Evolutionary conservation across 1,140 invertebrate genomes (phyloP).

Genomic region (Rhagoletis zephyria): DNA sequence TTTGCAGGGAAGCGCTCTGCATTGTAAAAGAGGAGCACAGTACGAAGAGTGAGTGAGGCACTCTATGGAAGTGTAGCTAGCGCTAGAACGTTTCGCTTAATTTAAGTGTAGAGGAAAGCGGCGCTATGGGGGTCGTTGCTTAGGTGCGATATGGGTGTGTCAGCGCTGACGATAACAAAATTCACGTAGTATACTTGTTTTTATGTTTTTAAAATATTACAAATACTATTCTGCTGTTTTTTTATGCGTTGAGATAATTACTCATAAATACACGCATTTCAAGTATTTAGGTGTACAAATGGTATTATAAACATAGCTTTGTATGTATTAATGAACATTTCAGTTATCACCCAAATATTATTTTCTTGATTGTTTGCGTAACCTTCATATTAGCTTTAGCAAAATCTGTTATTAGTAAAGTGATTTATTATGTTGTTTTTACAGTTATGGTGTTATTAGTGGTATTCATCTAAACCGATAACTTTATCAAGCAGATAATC

Average conservation of each 20-base stretch:
- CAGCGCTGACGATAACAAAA: neutral
- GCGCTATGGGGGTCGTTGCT: neutral
- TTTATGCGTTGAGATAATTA: neutral
- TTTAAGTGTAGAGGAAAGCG: no score
- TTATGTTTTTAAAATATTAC: neutral
- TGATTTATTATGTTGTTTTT: slow-evolving; percentile 23
- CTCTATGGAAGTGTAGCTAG: neutral
- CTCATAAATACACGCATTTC: neutral
- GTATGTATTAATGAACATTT: neutral
- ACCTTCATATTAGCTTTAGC: neutral
- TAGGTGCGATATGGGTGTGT: slow-evolving; percentile 5
- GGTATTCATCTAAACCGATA: no score
- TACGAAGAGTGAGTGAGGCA: neutral
- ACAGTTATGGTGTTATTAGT: neutral
- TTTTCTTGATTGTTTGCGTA: neutral
- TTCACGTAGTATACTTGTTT: neutral
- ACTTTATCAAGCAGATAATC: no score
- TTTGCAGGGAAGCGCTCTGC: no score
- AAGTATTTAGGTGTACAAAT: neutral
- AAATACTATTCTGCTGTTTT: neutral
- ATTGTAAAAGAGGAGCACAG: no score
- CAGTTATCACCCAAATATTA: neutral
- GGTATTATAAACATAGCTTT: neutral
- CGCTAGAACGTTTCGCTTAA: no score
- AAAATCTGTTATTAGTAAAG: neutral